phyloP scores from a whole-genome alignment of 2,113 vertebrate species.

The Heliornis fulica region DNA sequence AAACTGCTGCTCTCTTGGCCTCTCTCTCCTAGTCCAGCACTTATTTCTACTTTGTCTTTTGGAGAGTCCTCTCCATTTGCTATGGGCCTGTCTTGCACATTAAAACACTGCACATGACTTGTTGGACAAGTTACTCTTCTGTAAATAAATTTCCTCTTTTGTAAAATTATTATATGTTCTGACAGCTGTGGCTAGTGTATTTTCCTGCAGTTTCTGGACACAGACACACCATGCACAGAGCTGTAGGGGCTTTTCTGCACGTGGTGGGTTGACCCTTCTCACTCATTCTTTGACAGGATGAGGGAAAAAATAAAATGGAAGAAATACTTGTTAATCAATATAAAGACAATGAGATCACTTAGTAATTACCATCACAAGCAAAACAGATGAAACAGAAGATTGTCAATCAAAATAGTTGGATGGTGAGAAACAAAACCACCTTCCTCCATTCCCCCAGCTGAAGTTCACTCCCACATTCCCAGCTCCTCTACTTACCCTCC shows the following conservation, averaged over 20 bases:
- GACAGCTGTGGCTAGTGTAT: not conserved
- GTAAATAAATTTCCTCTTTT: not conserved
- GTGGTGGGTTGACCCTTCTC: not conserved
- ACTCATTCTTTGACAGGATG: not conserved
- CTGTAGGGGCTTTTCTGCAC: accelerated
- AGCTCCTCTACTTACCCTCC: not conserved
- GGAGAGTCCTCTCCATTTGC: not conserved
- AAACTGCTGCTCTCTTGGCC: not conserved
- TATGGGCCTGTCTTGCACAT: not conserved
- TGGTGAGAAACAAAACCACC: not conserved
- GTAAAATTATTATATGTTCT: not conserved
- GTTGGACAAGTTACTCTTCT: not conserved
- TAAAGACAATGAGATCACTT: not conserved
- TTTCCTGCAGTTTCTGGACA: not conserved
- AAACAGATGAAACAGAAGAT: not conserved
- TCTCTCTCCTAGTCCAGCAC: not conserved
- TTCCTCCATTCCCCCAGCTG: not conserved
- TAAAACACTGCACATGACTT: not conserved
- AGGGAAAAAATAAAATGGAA: not conserved
- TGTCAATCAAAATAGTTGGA: not conserved
- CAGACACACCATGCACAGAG: not conserved
- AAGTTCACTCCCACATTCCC: not conserved
- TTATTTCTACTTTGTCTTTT: not conserved
- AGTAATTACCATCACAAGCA: not conserved
- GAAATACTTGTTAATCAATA: not conserved